Evolutionary conservation across 2,888 invertebrate species (phyloP).

Genomic region (Leptarthrus brevirostris): DNA sequence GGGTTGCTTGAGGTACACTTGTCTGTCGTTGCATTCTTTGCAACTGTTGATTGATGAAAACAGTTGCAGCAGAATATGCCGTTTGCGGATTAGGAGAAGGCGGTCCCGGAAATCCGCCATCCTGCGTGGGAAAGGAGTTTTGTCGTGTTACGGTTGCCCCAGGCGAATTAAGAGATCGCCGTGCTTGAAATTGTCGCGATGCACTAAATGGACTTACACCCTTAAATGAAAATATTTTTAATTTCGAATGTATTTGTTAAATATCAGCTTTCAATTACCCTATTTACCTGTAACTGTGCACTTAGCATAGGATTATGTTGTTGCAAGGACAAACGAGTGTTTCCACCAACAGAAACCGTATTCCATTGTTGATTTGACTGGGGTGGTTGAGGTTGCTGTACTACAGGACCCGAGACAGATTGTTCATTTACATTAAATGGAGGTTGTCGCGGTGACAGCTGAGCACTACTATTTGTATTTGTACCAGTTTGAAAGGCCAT

Average conservation of each 20-base stretch:
- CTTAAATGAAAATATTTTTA: conserved; percentile 53
- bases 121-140: conserved; percentile 62
- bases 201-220: conserved; percentile 62
- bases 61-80: conserved; percentile 60
- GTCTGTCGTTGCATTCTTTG: conserved; percentile 66
- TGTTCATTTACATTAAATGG: conserved; percentile 58
- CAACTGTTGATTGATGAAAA: conserved; percentile 63
- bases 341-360: conserved; percentile 55
- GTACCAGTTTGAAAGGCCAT: conserved; percentile 58
- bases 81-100: conserved; percentile 63
- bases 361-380: conserved; percentile 56
- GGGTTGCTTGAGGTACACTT: conserved; percentile 66
- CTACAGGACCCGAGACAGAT: conserved; percentile 56
- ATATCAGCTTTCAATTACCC: not conserved
- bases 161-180: conserved; percentile 66
- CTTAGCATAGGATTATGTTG: conserved; percentile 91
- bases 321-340: conserved; percentile 71
- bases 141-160: conserved; percentile 64
- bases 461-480: conserved; percentile 59
- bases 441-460: conserved; percentile 66
- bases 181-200: conserved; percentile 63
- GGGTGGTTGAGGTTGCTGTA: conserved; percentile 56
- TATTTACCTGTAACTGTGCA: conserved; percentile 81
- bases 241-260: not conserved
- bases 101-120: conserved; percentile 60